Evolutionary conservation across 2,113 vertebrate species (phyloP).

Genomic region (Lasiurus borealis): DNA sequence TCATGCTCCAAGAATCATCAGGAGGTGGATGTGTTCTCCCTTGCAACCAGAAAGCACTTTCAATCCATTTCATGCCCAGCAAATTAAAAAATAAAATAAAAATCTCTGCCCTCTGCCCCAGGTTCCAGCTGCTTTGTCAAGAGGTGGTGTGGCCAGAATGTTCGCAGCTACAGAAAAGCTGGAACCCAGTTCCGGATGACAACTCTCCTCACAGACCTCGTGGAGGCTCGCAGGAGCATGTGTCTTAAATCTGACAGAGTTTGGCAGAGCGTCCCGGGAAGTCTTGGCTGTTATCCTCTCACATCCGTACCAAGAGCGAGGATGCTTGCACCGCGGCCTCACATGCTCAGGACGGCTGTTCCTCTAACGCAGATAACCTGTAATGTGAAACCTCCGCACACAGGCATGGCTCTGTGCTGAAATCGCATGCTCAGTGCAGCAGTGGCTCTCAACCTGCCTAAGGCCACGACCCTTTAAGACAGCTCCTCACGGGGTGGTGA

Average conservation of each 20-base stretch:
- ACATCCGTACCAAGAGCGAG: constrained; percentile 87
- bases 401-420: not conserved
- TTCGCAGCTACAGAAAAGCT: constrained; percentile 81
- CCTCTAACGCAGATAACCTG: constrained; percentile 87
- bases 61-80: constrained; percentile 80
- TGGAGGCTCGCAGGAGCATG: constrained; percentile 91
- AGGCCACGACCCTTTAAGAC: no score
- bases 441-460: no score
- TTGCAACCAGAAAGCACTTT: constrained; percentile 67
- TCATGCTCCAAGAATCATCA: constrained; percentile 73
- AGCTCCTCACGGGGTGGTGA: no score
- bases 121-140: constrained; percentile 80
- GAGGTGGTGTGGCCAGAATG: constrained; percentile 77
- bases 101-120: constrained; percentile 64
- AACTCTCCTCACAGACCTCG: constrained; percentile 88
- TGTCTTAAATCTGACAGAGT: constrained; percentile 98
- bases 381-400: constrained; percentile 87
- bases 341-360: constrained; percentile 81
- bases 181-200: constrained; percentile 87
- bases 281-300: constrained; percentile 87
- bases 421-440: not conserved
- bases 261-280: constrained; percentile 88
- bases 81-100: constrained; percentile 77
- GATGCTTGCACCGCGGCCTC: constrained; percentile 84
- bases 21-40: constrained; percentile 75